Evolutionary conservation across 1,140 invertebrate genomes (phyloP), one percentile per base, ranked within the genome.

Genomic region (Latrodectus geometricus): DNA sequence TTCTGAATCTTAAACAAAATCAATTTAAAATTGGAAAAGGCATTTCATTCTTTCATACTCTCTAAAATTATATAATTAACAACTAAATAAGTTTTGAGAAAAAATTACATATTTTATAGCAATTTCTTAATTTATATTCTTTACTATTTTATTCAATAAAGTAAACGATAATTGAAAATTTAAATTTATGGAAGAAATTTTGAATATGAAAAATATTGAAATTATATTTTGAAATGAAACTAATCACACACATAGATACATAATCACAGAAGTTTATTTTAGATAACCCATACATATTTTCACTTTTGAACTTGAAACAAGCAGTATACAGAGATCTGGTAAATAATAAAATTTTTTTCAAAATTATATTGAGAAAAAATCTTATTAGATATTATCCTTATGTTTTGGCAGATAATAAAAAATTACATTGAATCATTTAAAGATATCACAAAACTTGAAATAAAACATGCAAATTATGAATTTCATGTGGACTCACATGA

Each of bases 241-340:
- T 66, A n/a, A 66, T 66, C 65, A 66, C 17, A 74, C 8, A 74
- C 68, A 69, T 35, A 14, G 68, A 79, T 15, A 9, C 52, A 61
- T 65, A 61, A 35, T 65, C 74, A 56, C 35, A 74, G 56, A 83
- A 83, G 48, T 49, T 83, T 35, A 35, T 35, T 83, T n/a, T 83
- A 74, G 74, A 65, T n/a, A 74, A 83, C 52, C 79, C 80, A 73
- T 65, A 35, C 61, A 84, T 65, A 84, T 17, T 75, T 23, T 76
- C 72, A 84, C 72, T 84, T 76, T 75, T 75, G 82, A 84, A 69
- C 61, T 73, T 73, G 20, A 78, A 78, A 52, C 80, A 82, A 82
- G 52, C 23, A 80, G 12, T 80, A n/a, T 49, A n/a, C 48, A 49
- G 73, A 61, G 9, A 48, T 49, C 35, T 72, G 50, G 9, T 61